Evolutionary conservation across 2,797 vertebrate species (phyloP).

Genomic region (Chelmon rostratus): DNA sequence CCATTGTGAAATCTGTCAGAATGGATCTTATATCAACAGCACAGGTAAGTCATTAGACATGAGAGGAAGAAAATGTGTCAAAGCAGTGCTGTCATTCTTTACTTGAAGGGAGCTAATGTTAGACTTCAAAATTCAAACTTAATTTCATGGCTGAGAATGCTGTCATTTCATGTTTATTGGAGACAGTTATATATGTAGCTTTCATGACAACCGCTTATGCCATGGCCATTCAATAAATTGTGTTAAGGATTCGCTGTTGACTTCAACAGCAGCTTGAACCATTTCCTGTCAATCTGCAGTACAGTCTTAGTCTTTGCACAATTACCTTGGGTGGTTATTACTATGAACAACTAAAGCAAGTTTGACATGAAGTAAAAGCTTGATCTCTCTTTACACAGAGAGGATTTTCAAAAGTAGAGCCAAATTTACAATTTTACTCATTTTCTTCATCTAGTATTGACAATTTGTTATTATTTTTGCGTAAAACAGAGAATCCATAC

Average conservation of each 20-base stretch:
- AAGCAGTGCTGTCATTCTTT: too few relatives aligned
- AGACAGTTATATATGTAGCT: too few relatives aligned
- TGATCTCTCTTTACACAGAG: too few relatives aligned
- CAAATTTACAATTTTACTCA: too few relatives aligned
- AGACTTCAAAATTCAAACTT: background rate
- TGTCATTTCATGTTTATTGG: too few relatives aligned
- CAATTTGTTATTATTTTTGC: slow-evolving; percentile 50
- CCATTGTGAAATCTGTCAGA: slow-evolving; percentile 76
- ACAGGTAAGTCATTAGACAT: slow-evolving; percentile 51
- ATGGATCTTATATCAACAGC: slow-evolving; percentile 84
- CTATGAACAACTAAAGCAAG: background rate
- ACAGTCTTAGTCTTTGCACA: background rate
- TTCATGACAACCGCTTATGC: too few relatives aligned
- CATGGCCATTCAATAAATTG: background rate
- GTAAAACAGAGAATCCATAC: slow-evolving; percentile 7
- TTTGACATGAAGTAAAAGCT: too few relatives aligned
- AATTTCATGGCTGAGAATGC: background rate
- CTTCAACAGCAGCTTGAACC: too few relatives aligned
- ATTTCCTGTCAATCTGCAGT: background rate
- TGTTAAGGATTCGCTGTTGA: too few relatives aligned
- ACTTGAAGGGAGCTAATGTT: too few relatives aligned
- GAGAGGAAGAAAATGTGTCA: background rate
- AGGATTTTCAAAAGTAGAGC: too few relatives aligned
- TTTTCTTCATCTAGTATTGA: background rate
- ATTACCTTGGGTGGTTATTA: background rate